Conservation (phyloP, 2,888 invertebrate species). For the Pinctada fucata region DNA sequence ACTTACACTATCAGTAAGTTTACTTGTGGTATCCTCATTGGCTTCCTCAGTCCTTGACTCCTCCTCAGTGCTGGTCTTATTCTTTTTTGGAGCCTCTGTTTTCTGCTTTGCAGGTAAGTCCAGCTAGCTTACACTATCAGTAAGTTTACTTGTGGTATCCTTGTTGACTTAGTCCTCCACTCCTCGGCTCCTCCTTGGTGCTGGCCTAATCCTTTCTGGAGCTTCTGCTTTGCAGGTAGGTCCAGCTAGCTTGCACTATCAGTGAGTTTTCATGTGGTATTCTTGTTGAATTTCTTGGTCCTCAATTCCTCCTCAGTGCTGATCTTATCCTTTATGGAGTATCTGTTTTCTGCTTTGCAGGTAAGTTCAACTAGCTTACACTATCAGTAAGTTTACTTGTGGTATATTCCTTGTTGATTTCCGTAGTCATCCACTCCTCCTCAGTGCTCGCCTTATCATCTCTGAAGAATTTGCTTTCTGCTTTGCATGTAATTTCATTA, state of each 20-base stretch:
- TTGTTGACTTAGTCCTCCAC: slow-evolving; percentile 75
- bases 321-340: slow-evolving; percentile 75
- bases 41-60: slow-evolving; percentile 74
- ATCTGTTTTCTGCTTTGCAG: slow-evolving; percentile 74
- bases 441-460: slow-evolving; percentile 73
- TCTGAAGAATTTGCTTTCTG: slow-evolving; percentile 77
- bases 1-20: slow-evolving; percentile 79
- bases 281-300: slow-evolving; percentile 75
- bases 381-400: slow-evolving; percentile 77
- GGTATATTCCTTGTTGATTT: slow-evolving; percentile 77
- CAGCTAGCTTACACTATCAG: slow-evolving; percentile 77
- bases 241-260: slow-evolving; percentile 75
- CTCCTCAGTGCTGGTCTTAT: slow-evolving; percentile 75
- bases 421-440: slow-evolving; percentile 73
- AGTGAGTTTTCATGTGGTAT: slow-evolving; percentile 78
- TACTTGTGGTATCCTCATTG: slow-evolving; percentile 77
- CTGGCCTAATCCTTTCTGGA: slow-evolving; percentile 75
- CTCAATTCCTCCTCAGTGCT: slow-evolving; percentile 72
- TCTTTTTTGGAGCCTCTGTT: slow-evolving; percentile 75
- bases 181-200: slow-evolving; percentile 73
- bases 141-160: slow-evolving; percentile 77
- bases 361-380: slow-evolving; percentile 72
- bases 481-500: slow-evolving; percentile 49
- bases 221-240: slow-evolving; percentile 67
- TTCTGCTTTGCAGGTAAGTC: slow-evolving; percentile 66